Evolutionary conservation across 2,797 vertebrate genomes (phyloP).

Genomic region (Diplodus sargus): DNA sequence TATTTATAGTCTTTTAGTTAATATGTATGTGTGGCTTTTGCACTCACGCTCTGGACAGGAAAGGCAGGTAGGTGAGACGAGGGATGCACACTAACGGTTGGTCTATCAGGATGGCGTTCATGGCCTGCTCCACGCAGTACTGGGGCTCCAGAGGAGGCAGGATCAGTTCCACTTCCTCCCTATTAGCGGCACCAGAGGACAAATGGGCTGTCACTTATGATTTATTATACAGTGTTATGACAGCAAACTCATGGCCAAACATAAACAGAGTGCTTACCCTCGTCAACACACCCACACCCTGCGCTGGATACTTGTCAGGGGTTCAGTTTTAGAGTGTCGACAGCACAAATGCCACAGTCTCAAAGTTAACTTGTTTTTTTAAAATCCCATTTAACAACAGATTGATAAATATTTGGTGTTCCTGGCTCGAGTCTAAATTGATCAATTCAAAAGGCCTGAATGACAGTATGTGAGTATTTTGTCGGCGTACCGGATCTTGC

Average conservation of each 20-base stretch:
- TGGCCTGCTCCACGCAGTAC: slow-evolving; percentile 79
- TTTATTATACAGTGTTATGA: neutral
- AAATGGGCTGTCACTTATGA: neutral
- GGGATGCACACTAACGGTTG: slow-evolving; percentile 78
- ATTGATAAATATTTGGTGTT: neutral
- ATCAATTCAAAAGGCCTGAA: neutral
- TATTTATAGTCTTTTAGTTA: neutral
- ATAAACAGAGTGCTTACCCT: neutral
- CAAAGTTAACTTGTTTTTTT: neutral
- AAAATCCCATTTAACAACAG: neutral
- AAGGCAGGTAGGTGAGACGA: slow-evolving; percentile 71
- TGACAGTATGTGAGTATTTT: neutral
- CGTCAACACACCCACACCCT: neutral
- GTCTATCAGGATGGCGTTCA: slow-evolving; percentile 78
- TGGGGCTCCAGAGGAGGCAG: slow-evolving; percentile 71
- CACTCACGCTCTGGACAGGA: slow-evolving; percentile 74
- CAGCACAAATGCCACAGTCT: neutral
- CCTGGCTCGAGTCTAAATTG: neutral
- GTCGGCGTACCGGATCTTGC: slow-evolving; percentile 70
- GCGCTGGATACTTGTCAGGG: neutral
- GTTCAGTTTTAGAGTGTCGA: neutral
- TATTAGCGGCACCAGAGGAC: slow-evolving; percentile 43
- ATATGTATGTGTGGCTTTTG: neutral
- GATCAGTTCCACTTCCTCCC: slow-evolving; percentile 73
- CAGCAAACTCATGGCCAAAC: neutral